Base-by-base conservation (phyloP, 2,888 invertebrate genomes). In the Coleophora flavipennella region DNA sequence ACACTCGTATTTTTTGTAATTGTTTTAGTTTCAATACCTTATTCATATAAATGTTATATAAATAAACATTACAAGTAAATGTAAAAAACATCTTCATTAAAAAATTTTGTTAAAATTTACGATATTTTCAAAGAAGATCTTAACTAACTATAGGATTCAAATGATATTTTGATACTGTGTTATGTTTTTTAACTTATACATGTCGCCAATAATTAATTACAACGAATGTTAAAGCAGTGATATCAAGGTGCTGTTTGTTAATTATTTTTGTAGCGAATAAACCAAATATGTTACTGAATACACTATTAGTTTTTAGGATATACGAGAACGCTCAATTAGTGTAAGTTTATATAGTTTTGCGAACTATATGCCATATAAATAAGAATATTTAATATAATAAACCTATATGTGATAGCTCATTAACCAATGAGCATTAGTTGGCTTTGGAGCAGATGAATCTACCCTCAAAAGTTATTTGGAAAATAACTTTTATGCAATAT, bases 211-310 rank as follows among this genome's bases (percentile, higher is more conserved):
- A 41, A 49, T 38, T n/a, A 37, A 42, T 43, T 39, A 66, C 70
- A 75, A 69, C 75, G 72, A 75, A 67, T 58, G 49, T 51, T 52
- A 47, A 51, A 50, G 59, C 66, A 65, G 76, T 75, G 76, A 75
- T 74, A 69, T 49, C 45, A 58, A 60, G 79, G 80, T 80, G 80
- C 80, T 79, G 70, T 64, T 55, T 64, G 62, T 71, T 71, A 53
- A 50, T 62, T 70, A 67, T 59, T 64, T 64, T 63, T 67, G 62
- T 76, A 71, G 62, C 67, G 62, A 67, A 65, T 67, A 71, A 71
- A 75, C 80, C 80, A 79, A 79, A 80, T 74, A 74, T 66, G 52
- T 59, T 65, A 61, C 59, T 50, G 55, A 51, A 49, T 61, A 61
- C 53, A 51, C 45, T 63, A 64, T 65, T 65, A 53, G 49, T 63